Base-by-base conservation (phyloP, 2,797 vertebrate genomes). In the Enteromius viviparus region DNA sequence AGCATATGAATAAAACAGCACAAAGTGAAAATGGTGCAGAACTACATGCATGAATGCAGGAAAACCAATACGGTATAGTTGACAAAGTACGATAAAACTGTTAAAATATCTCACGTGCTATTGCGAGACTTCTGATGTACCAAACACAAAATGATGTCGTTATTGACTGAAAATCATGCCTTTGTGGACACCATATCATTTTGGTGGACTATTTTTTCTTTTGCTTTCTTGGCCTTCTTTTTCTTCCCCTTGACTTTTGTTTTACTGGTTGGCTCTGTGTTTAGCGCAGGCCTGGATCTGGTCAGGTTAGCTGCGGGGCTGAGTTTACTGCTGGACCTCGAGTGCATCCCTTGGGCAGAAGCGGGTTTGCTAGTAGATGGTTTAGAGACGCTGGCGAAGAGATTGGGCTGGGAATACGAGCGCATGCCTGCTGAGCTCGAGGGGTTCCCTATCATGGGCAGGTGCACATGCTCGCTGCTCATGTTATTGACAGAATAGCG, bases 381-480 rank as follows among this genome's bases (percentile, higher is more conserved):
- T 66, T 29, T 81, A 37, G 84, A 82, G 2, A 89, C 87, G 47
- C 90, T 87, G 3, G 88, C 84, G 55, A 91, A 83, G 40, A 95
- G 88, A 88, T 95, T 95, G 10, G 94, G 94, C 68, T 94, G 94
- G 17, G 95, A 95, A 87, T 92, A 92, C 19, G 92, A 95, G 53
- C 89, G 92, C 85, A 94, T 88, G 1, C 90, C 90, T 1, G 91
- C 85, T 19, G 94, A 93, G 15, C 91, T 92, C 45, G 83, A 87
- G 7, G 91, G 89, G 4, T 87, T 91, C n/a, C 89, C 88, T 8
- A 93, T 71, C 80, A 84, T 80, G 26, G 93, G 94, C 69, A 94
- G 90, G 87, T 93, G 92, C 55, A 92, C 80, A 0, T 92, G 92
- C 49, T 95, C 93, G 1, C 76, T 90, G 88, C 93, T 94, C 83